Base-by-base conservation (phyloP, 2,888 invertebrate species). In the Venusia cambrica region DNA sequence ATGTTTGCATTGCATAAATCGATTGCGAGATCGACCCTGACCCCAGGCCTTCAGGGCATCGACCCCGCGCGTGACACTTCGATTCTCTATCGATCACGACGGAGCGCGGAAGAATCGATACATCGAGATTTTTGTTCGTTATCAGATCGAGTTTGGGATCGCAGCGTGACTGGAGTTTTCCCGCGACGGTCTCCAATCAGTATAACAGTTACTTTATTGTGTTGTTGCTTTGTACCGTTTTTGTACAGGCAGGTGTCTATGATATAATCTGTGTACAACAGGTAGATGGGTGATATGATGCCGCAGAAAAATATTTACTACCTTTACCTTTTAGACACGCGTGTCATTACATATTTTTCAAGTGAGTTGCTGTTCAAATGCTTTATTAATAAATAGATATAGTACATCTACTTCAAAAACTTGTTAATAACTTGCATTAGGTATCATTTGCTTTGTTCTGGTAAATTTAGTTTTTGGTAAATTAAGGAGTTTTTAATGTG, bases 61-160 rank as follows among this genome's bases (percentile, higher is more conserved):
- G 73, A 83, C 73, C 81, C 68, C 66, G 76, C 76, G 71, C 87
- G 87, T 87, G 87, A 85, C 85, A 85, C 79, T 84, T 83, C 77
- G 81, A 80, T 83, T 75, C 73, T 77, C 80, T 76, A 85, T 85
- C 83, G 85, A 85, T 85, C 87, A 85, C 85, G 87, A 87, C 75
- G 62, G 50, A 57, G 63, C 60, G 66, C 73, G 68, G 63, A 61
- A 61, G 62, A 61, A 76, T 77, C 76, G 76, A 61, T 69, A 74
- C 69, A 64, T 64, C 64, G 70, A 75, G 77, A 75, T 76, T 79
- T 78, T 76, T 73, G 66, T 64, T 58, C 51, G 51, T 77, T 83
- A 81, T 83, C 83, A 70, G 80, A 81, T 79, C 68, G 63, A 60
- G 62, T 66, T 57, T 32, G 45, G 47, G 47, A 47, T 47, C 46